Evolutionary conservation across 2,888 invertebrate genomes (phyloP).

Genomic region (Pyrrhosoma nymphula): DNA sequence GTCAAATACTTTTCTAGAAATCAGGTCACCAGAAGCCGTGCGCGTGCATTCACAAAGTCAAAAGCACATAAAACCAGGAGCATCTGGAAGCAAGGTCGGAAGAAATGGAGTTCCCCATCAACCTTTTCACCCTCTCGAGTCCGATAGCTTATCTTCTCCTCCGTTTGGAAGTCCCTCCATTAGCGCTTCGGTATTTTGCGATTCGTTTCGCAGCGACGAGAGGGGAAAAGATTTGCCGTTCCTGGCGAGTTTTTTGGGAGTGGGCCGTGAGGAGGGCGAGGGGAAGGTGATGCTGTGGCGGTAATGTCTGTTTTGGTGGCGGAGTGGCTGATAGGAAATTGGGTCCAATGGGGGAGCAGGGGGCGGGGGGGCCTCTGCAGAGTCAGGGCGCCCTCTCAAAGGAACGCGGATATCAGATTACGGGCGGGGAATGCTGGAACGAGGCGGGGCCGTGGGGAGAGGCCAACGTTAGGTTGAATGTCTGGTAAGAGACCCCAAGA

Average conservation of each 20-base stretch:
- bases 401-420: not conserved
- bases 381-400: not conserved
- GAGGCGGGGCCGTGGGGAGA: not conserved
- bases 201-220: not conserved
- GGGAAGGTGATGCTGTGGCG: not conserved
- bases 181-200: not conserved
- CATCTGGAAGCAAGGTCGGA: not conserved
- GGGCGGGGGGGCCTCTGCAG: not conserved
- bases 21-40: not conserved
- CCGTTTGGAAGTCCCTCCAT: not conserved
- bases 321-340: not conserved
- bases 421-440: not conserved
- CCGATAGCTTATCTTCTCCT: slow-evolving; percentile 8
- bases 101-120: slow-evolving; percentile 7
- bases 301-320: not conserved
- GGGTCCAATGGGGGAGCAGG: not conserved
- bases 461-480: not conserved
- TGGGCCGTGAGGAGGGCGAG: not conserved
- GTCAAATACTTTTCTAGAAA: not conserved
- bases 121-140: not conserved
- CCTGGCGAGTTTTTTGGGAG: not conserved
- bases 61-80: too few relatives aligned
- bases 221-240: not conserved
- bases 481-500: too few relatives aligned
- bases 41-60: too few relatives aligned